phyloP scores from a whole-genome alignment of 2,888 invertebrate species.

The Tenthredo mesomela region DNA sequence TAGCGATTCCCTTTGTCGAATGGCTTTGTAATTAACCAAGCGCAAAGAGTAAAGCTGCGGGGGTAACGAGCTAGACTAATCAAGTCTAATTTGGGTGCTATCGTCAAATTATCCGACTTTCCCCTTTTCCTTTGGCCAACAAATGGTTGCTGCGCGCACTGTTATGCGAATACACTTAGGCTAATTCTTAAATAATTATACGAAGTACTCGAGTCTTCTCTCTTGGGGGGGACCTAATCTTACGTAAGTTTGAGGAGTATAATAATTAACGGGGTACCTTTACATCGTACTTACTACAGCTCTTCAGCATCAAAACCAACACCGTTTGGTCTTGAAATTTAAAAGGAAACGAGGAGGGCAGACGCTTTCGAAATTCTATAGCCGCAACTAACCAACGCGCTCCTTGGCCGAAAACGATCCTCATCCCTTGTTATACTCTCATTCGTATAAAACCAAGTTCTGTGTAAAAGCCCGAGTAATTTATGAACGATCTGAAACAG shows the following conservation, averaged over 20 bases:
- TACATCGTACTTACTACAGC: background rate
- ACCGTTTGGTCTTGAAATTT: background rate
- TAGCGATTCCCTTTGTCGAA: background rate
- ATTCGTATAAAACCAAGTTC: background rate
- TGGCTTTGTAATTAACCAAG: background rate
- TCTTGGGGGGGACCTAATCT: background rate
- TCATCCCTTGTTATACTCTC: background rate
- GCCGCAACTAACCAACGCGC: background rate
- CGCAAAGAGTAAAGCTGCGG: background rate
- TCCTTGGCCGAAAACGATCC: background rate
- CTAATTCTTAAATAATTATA: constrained; percentile 38
- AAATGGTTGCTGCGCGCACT: background rate
- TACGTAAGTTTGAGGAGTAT: background rate
- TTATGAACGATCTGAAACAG: background rate
- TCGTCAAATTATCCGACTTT: background rate
- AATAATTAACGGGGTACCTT: background rate
- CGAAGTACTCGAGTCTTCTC: background rate
- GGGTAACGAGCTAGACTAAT: constrained; percentile 23
- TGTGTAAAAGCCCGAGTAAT: background rate
- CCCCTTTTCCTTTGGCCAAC: background rate
- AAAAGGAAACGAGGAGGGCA: background rate
- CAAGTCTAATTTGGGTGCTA: background rate
- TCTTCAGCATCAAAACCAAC: background rate
- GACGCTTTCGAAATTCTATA: background rate
- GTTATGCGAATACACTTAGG: constrained; percentile 26